Base-by-base conservation (phyloP, 2,797 vertebrate genomes). In the Tauraco hartlaubi region DNA sequence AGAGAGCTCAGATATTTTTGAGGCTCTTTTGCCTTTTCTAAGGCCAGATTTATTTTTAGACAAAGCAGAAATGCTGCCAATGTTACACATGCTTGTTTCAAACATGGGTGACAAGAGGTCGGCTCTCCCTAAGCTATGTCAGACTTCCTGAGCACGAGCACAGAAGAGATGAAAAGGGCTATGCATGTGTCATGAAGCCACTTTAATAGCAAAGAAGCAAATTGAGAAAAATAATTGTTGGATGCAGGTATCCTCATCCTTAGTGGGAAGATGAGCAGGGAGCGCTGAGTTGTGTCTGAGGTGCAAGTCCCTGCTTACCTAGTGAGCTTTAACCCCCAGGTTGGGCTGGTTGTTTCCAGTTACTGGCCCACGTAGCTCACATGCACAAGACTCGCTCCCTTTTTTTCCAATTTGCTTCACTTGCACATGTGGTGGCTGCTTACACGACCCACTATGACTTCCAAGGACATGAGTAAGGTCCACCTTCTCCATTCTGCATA, bases 1-100 rank as follows among this genome's bases (percentile, higher is more conserved):
- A 84, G 84, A 72, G 26, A 64, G 78, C 33, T 54, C 16, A 76
- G 46, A 75, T 72, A 84, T 62, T 85, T 86, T 64, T 79, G 22
- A 94, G 26, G 17, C 11, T 85, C 28, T 74, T 61, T 9, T 61
- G 52, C 15, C 13, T 79, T 81, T 94, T 85, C 48, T 39, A 93
- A 85, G 43, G 44, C 12, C n/a, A 62, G 43, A 61, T 89, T 85
- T 87, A 31, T 58, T 54, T 33, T 51, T 62, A 84, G 59, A 67
- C 15, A 33, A 73, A 75, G 41, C 12, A 84, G 62, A 86, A 93
- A 69, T 39, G 66, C n/a, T 76, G 84, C 35, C 66, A 82, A 15
- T 5, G 5, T 48, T 79, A 17, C 43, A 69, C 2, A 0, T 52
- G 43, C 15, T 78, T 69, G 46, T 64, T 84, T 88, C 66, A 76